A percentile compares a stretch with the other conserved stretches of the same genome.
Evolutionary conservation across 1,140 invertebrate genomes (phyloP).

Genomic region (Ceratitis capitata): DNA sequence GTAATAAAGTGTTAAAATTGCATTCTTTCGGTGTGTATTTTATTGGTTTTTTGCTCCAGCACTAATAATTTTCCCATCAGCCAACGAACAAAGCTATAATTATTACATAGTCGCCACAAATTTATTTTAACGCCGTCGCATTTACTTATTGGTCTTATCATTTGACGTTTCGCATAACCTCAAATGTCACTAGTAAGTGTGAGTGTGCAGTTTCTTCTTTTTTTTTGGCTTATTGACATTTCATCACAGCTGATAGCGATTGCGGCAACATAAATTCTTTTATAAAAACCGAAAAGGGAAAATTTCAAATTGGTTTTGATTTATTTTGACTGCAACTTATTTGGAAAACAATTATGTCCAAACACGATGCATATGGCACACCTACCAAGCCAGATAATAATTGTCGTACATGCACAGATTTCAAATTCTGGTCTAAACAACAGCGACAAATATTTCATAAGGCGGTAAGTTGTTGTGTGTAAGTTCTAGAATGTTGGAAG

Average conservation of each 20-base stretch:
- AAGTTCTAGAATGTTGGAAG: neutral
- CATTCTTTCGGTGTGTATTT: too few relatives aligned
- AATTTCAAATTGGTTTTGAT: constrained; percentile 27
- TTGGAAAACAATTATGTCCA: constrained; percentile 38
- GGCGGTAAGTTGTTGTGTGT: constrained; percentile 47
- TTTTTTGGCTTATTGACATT: neutral
- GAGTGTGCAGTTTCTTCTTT: too few relatives aligned
- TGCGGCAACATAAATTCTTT: constrained; percentile 14
- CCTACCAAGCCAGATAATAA: constrained; percentile 55
- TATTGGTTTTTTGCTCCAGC: too few relatives aligned
- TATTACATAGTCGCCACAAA: neutral
- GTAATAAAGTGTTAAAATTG: too few relatives aligned
- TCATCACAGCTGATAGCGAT: constrained; percentile 39
- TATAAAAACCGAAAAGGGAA: neutral
- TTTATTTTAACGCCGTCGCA: neutral
- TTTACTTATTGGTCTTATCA: neutral
- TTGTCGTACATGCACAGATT: constrained; percentile 78
- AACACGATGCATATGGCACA: constrained; percentile 41
- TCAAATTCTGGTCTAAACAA: constrained; percentile 76
- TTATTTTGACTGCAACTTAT: constrained; percentile 28
- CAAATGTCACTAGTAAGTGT: neutral
- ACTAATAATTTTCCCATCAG: too few relatives aligned
- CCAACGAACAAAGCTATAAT: neutral
- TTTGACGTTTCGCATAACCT: neutral
- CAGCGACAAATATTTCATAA: constrained; percentile 68